Conservation (phyloP, 2,797 vertebrate genomes). For the Crocidura indochinensis region DNA sequence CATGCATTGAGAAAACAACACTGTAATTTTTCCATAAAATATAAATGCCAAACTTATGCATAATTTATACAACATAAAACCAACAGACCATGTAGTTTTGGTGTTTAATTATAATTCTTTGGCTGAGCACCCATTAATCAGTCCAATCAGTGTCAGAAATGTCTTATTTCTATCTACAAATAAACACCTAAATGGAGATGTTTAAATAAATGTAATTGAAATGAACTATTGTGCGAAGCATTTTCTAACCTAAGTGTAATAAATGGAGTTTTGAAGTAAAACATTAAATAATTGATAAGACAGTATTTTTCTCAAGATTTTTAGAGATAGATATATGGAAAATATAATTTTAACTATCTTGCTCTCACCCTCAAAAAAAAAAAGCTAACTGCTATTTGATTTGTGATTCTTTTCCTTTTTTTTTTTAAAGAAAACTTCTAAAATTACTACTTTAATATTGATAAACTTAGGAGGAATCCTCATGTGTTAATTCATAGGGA, state of each 20-base stretch:
- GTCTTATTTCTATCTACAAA: constrained; percentile 71
- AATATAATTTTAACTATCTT: constrained; percentile 37
- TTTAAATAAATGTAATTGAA: constrained; percentile 66
- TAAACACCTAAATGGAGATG: constrained; percentile 66
- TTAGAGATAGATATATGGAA: constrained; percentile 19
- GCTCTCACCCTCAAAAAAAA: constrained; percentile 61
- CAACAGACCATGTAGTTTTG: constrained; percentile 72
- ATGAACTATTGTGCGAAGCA: constrained; percentile 43
- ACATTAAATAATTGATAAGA: constrained; percentile 31
- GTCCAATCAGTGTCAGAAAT: constrained; percentile 78
- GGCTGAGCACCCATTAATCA: constrained; percentile 72
- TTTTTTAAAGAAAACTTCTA: constrained; percentile 52
- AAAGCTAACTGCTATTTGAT: constrained; percentile 30
- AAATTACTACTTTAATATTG: constrained; percentile 17
- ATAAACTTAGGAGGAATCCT: constrained; percentile 37
- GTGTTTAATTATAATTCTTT: constrained; percentile 78
- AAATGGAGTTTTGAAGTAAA: constrained; percentile 61
- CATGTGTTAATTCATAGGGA: not conserved
- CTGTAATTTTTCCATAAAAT: constrained; percentile 78
- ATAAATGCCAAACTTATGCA: constrained; percentile 80
- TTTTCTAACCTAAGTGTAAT: constrained; percentile 2
- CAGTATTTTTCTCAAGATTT: constrained; percentile 36
- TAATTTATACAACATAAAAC: constrained; percentile 83
- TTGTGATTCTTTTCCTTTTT: not conserved
- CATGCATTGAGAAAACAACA: constrained; percentile 64